Evolutionary conservation across 2,113 vertebrate genomes (phyloP).

Genomic region (Podarcis raffonei): DNA sequence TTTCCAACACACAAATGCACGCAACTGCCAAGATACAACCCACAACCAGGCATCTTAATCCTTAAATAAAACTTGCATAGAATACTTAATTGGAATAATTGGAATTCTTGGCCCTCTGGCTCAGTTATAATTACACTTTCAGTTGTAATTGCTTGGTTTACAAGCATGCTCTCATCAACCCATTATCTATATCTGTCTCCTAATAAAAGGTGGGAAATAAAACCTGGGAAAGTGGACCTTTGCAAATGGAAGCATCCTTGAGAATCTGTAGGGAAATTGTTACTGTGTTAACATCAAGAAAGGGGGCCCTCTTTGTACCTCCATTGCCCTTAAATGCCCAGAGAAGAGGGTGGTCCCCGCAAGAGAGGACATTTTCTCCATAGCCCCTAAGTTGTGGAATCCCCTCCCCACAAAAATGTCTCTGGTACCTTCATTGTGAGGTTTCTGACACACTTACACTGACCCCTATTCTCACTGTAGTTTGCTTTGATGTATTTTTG

Average conservation of each 20-base stretch:
- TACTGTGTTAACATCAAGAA: no score
- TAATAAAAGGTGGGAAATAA: not conserved
- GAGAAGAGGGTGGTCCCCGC: no score
- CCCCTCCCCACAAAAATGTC: no score
- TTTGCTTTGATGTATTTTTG: no score
- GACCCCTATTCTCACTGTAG: no score
- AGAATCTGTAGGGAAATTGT: not conserved
- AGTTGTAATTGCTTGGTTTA: constrained; percentile 3
- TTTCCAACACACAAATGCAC: not conserved
- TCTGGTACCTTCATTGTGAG: no score
- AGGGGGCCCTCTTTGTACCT: no score
- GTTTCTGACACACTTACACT: no score
- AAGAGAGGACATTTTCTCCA: no score
- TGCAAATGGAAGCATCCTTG: not conserved
- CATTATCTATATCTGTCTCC: not conserved
- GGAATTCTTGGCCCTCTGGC: not conserved
- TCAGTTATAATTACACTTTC: not conserved
- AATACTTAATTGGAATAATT: not conserved
- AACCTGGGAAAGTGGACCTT: not conserved
- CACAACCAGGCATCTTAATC: not conserved
- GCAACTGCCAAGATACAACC: not conserved
- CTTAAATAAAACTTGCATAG: not conserved
- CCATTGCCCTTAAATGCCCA: no score
- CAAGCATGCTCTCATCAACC: not conserved
- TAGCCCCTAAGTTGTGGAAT: no score